Evolutionary conservation across 2,113 vertebrate genomes (phyloP), one percentile per base, ranked within the genome.

Genomic region (Hylia prasina): DNA sequence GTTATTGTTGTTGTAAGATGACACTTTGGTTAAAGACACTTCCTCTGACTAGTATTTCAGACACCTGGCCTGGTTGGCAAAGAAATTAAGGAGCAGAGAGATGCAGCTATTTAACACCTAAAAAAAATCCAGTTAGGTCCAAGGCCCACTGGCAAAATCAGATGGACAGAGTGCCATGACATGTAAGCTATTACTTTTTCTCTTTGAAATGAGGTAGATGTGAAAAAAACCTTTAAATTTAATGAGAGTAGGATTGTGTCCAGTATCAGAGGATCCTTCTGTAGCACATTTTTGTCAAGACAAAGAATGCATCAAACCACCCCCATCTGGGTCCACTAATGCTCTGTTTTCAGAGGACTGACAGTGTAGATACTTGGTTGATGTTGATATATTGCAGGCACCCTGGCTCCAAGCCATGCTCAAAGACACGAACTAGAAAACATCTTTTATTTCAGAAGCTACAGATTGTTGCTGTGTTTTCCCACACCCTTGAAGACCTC

Each of bases 251-350:
- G 10, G 14, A 56, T 17, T 68, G 19, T 54, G 19, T 39, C 15
- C 53, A 19, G 9, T 66, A 35, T 61, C 24, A 57, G 28, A 54
- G 2, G 9, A 48, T 82, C 27, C 35, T 76, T 83, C 19, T 50
- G 16, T 10, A 84, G 21, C 7, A 47, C 5, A 44, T 73, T 77
- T 91, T 84, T 75, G 13, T 5, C 21, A 78, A 68, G 44, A 64
- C 70, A 39, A 61, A 87, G 33, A 71, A 54, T 13, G 6, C 1
- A 1, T 45, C 24, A 80, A 37, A 53, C 5, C 3, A 16, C 21
- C 31, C 66, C 1, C 2, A 0, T 79, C 25, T 78, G 39, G 2
- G 8, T 66, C 15, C 2, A 7, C 7, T 45, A 66, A 75, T 10
- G 13, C 4, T 75, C 14, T 66, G 56, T 87, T 91, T 35, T 77